Evolutionary conservation across 2,113 vertebrate genomes (phyloP).

Genomic region (Entosphenus tridentatus): DNA sequence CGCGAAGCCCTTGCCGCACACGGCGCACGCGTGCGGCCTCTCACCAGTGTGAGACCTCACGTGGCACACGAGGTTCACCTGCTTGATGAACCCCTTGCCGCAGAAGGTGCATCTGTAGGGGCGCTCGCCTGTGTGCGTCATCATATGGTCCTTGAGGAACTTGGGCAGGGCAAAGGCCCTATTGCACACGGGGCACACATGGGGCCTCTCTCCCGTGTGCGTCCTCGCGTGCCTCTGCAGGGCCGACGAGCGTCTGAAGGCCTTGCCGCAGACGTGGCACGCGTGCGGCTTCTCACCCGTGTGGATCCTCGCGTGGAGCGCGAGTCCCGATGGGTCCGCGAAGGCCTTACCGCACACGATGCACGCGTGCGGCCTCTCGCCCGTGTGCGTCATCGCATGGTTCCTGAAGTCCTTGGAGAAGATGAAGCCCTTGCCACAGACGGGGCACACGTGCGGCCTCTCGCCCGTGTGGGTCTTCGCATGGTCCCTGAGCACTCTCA

Average conservation of each 20-base stretch:
- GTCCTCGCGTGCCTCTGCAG: constrained; percentile 1
- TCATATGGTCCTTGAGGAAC: not conserved
- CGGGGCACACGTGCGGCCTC: not conserved
- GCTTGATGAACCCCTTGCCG: not conserved
- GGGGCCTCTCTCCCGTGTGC: constrained; percentile 5
- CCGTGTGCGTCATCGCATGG: not conserved
- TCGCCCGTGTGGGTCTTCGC: not conserved
- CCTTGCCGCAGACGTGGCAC: not conserved
- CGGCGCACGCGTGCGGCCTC: constrained; percentile 1
- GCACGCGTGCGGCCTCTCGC: constrained; percentile 2
- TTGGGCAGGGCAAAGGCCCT: not conserved
- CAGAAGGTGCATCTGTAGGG: not conserved
- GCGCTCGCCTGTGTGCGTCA: constrained; percentile 2
- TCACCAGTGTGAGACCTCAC: constrained; percentile 25
- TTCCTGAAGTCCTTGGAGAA: not conserved
- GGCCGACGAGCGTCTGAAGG: not conserved
- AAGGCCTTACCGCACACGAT: not conserved
- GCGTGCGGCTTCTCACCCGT: not conserved
- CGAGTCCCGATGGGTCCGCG: too few relatives aligned
- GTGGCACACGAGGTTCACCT: not conserved
- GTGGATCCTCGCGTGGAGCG: constrained; percentile 16
- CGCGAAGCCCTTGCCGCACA: constrained; percentile 1
- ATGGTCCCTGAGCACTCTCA: not conserved
- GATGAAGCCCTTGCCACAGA: not conserved
- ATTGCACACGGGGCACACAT: not conserved